Base-by-base conservation (phyloP, 2,888 invertebrate genomes). In the Drosophila setosimentum region DNA sequence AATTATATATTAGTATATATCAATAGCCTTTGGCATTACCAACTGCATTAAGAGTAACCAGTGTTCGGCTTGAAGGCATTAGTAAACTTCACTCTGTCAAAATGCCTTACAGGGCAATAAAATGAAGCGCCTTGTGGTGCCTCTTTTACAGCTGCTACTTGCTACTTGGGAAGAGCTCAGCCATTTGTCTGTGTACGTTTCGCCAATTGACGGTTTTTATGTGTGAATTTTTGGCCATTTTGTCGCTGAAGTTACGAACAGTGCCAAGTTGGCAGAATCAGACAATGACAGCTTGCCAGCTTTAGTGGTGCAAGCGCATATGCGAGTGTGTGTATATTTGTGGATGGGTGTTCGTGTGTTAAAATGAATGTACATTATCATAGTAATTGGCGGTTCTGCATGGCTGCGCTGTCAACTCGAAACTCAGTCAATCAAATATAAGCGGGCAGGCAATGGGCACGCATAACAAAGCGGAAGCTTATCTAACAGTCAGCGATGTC, bases 341-440 rank as follows among this genome's bases (percentile, higher is more conserved):
- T 51, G 32, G n/a, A 59, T 49, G 35, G 33, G 40, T 16, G 53
- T 16, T n/a, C 55, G 62, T 55, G 48, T 80, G 68, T 60, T 45
- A 32, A 81, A 81, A 68, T 62, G 50, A 50, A 64, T 58, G 63
- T 35, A 73, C 53, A 82, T 82, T 79, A 82, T 69, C 78, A 78
- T 82, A 78, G 82, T 78, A 78, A 78, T 78, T 78, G 82, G 82
- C 78, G 68, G 60, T 66, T 78, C 68, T 73, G 78, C 62, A 67
- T 74, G 70, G 59, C 76, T 71, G 80, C 68, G 53, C 35, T 76
- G 71, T 65, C 81, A 66, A 68, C 68, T 83, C 54, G 58, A 70
- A 72, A 61, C 67, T 67, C 82, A 90, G 87, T 87, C 88, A 89
- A 91, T 91, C 91, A 87, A 82, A 84, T 82, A 72, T 83, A 82